phyloP scores from a whole-genome alignment of 1,140 invertebrate species.

The Asbolus verrucosus region DNA sequence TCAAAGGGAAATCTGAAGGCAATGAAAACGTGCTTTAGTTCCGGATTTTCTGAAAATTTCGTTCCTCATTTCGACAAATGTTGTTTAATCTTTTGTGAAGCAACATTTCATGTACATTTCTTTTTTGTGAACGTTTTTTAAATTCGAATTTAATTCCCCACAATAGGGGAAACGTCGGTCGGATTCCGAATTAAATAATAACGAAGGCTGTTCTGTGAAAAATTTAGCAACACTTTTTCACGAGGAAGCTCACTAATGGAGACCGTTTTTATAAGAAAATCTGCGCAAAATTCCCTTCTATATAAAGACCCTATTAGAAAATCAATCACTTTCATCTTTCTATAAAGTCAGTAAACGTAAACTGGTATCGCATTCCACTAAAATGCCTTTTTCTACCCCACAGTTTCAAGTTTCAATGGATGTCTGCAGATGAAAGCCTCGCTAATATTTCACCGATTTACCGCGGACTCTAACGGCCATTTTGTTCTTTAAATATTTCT shows the following conservation, averaged over 20 bases:
- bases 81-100: conserved; percentile 11
- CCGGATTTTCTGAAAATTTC: neutral
- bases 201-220: neutral
- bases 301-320: conserved; percentile 41
- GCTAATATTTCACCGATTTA: conserved; percentile 53
- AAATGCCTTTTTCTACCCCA: conserved; percentile 47
- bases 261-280: conserved; percentile 19
- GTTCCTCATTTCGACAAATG: neutral
- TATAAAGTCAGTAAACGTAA: conserved; percentile 48
- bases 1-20: conserved; percentile 33
- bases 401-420: conserved; percentile 52
- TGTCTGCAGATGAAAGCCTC: conserved; percentile 50
- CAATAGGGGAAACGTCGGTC: too few species aligned
- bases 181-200: too few species aligned
- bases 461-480: conserved; percentile 45
- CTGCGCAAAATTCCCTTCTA: neutral
- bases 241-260: conserved; percentile 1
- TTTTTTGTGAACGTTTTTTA: neutral
- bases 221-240: too few species aligned
- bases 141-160: neutral
- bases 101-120: neutral
- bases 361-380: conserved; percentile 44
- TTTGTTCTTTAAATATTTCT: conserved; percentile 18
- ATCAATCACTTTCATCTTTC: conserved; percentile 50
- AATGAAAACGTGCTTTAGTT: conserved; percentile 2